Evolutionary conservation across 2,113 vertebrate genomes (phyloP), one percentile per base, ranked within the genome.

Genomic region (Rhabdomys dilectus): DNA sequence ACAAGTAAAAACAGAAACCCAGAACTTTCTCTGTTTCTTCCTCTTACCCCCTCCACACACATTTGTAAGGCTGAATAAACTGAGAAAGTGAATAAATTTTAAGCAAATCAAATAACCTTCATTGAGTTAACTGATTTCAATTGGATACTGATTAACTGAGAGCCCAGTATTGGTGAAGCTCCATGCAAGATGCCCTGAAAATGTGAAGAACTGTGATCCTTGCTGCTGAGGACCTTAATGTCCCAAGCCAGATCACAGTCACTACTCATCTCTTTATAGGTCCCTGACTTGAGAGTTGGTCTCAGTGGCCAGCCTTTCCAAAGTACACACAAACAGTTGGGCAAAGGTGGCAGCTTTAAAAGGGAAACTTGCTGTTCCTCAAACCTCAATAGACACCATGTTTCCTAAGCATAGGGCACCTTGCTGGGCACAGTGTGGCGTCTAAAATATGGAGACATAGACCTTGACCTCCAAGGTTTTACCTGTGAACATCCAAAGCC

Each of bases 401-500:
- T 94, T 97, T 87, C 72, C 84, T 93, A 73, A 96, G 90, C 87
- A 15, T 22, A 70, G 39, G 42, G 68, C 60, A 0, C 60, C 92
- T 45, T 62, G 84, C 81, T 92, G 82, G 77, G 77, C 85, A 85
- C 58, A 22, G 53, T 6, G 0, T 76, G 91, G 42, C 24, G 42
- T 17, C 89, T 90, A 90, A 96, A 82, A 97, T 80, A 62, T 15
- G 26, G 66, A 96, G 66, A 39, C 51, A 45, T 26, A 56, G 29
- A 51, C 86, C 90, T 75, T 96, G 93, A 92, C 88, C 88, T 93
- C 90, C n/a, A 73, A 92, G 89, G 81, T 48, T 96, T 96, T 95
- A 91, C 80, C 77, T 93, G 81, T 89, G 91, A 92, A 92, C 95
- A 96, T 96, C 70, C 93, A 95, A 96, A 92, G 81, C 31, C 36